Percentiles rank a stretch among this genome's conserved stretches.
Conservation (phyloP, 2,797 vertebrate genomes). For the Rhinoraja longicauda region DNA sequence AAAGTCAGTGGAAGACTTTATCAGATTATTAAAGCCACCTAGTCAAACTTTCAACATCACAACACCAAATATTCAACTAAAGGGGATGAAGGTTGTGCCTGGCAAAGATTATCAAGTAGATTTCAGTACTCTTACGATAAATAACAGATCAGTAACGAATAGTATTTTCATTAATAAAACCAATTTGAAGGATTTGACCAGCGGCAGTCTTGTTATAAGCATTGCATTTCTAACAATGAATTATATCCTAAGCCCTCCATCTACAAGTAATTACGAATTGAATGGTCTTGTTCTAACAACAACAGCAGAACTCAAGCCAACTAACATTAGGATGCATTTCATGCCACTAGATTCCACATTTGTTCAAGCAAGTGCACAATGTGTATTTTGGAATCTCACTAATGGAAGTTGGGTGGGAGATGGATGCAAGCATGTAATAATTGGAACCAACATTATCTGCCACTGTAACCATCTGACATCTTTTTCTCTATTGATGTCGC, state of each 20-base stretch:
- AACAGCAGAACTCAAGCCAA: conserved; percentile 48
- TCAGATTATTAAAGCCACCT: conserved; percentile 45
- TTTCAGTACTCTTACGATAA: background rate
- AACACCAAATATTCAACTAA: conserved; percentile 53
- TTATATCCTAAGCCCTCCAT: conserved; percentile 44
- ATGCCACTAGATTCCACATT: conserved; percentile 49
- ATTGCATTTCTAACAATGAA: conserved; percentile 52
- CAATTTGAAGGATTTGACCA: conserved; percentile 45
- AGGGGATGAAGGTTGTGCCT: conserved; percentile 48
- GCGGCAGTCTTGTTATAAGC: conserved; percentile 45
- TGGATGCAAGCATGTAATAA: conserved; percentile 6
- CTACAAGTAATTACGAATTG: background rate
- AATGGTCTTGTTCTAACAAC: conserved; percentile 51
- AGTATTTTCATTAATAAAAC: conserved; percentile 46
- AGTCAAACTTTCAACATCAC: too few species aligned
- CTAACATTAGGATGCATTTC: conserved; percentile 47
- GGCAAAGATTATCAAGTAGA: conserved; percentile 49
- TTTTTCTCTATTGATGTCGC: conserved; percentile 59
- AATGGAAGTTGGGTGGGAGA: conserved; percentile 49
- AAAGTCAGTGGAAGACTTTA: conserved; percentile 53
- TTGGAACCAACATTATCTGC: conserved; percentile 43
- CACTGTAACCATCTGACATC: conserved; percentile 49
- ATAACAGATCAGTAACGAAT: conserved; percentile 41
- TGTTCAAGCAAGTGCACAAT: conserved; percentile 41
- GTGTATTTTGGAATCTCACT: conserved; percentile 53